Evolutionary conservation across 1,140 invertebrate species (phyloP).

Genomic region (Parapsyche elsis): DNA sequence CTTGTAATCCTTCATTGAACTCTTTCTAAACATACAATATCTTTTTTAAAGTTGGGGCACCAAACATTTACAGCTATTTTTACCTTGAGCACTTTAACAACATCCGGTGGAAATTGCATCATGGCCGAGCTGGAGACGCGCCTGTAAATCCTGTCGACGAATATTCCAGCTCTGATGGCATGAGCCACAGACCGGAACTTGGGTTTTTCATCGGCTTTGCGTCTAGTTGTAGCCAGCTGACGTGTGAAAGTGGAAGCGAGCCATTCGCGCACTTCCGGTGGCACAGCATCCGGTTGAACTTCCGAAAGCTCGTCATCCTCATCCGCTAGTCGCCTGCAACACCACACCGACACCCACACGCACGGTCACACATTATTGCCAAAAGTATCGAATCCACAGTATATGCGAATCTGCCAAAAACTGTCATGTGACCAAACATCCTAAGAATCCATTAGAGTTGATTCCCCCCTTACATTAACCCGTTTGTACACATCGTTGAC

Average conservation of each 20-base stretch:
- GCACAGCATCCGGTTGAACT: conserved; percentile 95
- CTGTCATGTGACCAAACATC: too few relatives aligned
- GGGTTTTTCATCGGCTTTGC: conserved; percentile 82
- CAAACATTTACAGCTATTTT: too few relatives aligned
- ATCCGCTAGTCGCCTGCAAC: conserved; percentile 77
- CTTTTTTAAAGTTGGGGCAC: too few relatives aligned
- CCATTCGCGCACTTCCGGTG: conserved; percentile 96
- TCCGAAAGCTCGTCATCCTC: conserved; percentile 93
- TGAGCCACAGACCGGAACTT: conserved; percentile 97
- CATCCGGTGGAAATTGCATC: conserved; percentile 90
- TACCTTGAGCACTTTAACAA: conserved; percentile 90
- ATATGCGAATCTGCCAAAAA: too few relatives aligned
- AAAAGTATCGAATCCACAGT: neutral
- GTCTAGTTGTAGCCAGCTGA: conserved; percentile 80
- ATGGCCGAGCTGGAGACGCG: conserved; percentile 86
- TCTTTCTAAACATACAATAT: too few relatives aligned
- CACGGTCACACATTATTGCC: neutral
- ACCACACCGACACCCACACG: conserved; percentile 12
- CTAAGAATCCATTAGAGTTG: too few relatives aligned
- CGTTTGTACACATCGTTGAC: too few relatives aligned
- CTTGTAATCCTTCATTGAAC: too few relatives aligned
- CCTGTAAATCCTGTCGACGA: conserved; percentile 96
- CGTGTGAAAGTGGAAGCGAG: conserved; percentile 97
- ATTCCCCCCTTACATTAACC: too few relatives aligned
- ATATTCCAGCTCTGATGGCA: conserved; percentile 96